These are phyloP conservation scores for Leuctra nigra DNA, from an alignment of 2,888 invertebrate species.

Conservation along the genomic window DNA sequence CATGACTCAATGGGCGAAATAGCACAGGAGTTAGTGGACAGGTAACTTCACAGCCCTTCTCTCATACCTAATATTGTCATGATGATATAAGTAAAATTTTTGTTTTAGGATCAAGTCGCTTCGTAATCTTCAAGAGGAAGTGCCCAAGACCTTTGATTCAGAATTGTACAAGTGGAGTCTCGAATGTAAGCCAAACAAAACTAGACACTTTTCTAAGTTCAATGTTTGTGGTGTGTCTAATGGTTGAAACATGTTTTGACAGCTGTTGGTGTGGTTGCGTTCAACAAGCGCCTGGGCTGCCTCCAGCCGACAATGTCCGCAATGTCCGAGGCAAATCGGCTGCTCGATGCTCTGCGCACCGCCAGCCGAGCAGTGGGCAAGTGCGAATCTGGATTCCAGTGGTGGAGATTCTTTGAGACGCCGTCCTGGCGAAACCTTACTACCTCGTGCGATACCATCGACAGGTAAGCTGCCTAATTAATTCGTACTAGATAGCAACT, in stretches of 20 bases:
- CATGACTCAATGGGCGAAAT: conserved; percentile 38
- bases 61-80: too few species aligned
- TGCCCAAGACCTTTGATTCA: conserved; percentile 48
- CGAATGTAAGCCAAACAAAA: conserved; percentile 46
- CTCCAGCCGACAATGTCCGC: conserved; percentile 47
- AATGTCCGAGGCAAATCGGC: conserved; percentile 49
- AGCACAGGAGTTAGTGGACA: conserved; percentile 40
- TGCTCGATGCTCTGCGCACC: conserved; percentile 49
- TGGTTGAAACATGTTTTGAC: too few species aligned
- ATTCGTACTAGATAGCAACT: too few species aligned
- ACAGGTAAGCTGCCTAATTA: too few species aligned
- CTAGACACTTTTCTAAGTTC: too few species aligned
- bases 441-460: conserved; percentile 53
- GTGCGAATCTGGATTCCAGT: conserved; percentile 57
- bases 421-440: conserved; percentile 52
- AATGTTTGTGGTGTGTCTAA: too few species aligned
- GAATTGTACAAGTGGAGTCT: conserved; percentile 62
- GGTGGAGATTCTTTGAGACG: conserved; percentile 58
- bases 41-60: conserved; percentile 15
- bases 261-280: conserved; percentile 40
- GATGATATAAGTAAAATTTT: too few species aligned
- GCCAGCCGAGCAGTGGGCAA: conserved; percentile 53
- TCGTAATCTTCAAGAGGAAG: conserved; percentile 57
- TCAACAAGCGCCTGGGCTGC: conserved; percentile 56
- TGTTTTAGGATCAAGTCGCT: conserved; percentile 45